A percentile compares a stretch with the other conserved stretches of the same genome.
phyloP scores from a whole-genome alignment of 2,113 vertebrate genomes.

The Serranochromis macrocephalus region DNA sequence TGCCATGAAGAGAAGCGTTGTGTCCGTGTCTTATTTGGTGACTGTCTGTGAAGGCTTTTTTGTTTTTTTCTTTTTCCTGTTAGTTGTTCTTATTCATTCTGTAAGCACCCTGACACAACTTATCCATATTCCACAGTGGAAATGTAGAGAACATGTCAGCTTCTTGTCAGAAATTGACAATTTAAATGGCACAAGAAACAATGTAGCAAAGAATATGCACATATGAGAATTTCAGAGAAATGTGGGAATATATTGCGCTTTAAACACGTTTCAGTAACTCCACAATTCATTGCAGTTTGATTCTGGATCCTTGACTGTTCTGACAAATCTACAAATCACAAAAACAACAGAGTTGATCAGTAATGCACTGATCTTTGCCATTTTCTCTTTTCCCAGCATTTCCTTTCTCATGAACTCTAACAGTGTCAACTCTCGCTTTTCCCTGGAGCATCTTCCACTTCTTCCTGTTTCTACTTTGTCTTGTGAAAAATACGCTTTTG shows the following conservation, averaged over 20 bases:
- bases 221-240: neutral
- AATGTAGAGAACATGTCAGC: neutral
- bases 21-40: neutral
- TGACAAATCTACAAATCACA: neutral
- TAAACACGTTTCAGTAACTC: neutral
- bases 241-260: neutral
- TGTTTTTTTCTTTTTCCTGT: neutral
- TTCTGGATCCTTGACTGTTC: neutral
- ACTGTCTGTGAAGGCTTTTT: neutral
- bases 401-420: constrained; percentile 61
- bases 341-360: neutral
- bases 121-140: neutral
- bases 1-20: neutral
- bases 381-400: neutral
- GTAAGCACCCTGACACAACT: neutral
- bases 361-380: neutral
- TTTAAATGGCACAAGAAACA: neutral
- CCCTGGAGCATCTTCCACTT: constrained; percentile 26
- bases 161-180: neutral
- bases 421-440: constrained; percentile 13
- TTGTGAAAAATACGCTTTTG: constrained; percentile 28
- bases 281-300: neutral
- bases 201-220: neutral
- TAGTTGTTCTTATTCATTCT: neutral
- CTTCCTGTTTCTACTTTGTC: neutral